phyloP scores from a whole-genome alignment of 2,797 vertebrate genomes.

The Tragelaphus oryx region DNA sequence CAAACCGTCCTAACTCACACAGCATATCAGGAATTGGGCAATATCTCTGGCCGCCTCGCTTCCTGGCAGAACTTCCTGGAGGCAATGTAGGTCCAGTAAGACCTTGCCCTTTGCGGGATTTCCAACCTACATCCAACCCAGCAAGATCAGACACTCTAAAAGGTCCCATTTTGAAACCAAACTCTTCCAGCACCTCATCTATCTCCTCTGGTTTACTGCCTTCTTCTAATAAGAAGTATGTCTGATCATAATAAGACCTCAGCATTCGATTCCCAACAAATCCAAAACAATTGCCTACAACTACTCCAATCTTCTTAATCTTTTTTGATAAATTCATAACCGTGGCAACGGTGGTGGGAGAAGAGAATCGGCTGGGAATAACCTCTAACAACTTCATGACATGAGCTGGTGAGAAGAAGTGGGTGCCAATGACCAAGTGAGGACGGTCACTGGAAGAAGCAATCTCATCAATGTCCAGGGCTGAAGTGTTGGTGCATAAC shows the following conservation, averaged over 20 bases:
- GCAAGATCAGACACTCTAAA: constrained; percentile 91
- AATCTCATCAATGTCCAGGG: constrained; percentile 88
- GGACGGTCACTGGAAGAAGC: constrained; percentile 84
- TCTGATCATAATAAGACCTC: constrained; percentile 82
- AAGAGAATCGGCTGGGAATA: constrained; percentile 85
- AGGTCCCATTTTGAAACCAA: constrained; percentile 91
- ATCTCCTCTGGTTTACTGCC: constrained; percentile 89
- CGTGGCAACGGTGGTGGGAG: constrained; percentile 86
- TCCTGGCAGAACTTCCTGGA: constrained; percentile 76
- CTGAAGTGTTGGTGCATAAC: constrained; percentile 92
- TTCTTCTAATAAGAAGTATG: constrained; percentile 91
- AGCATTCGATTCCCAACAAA: constrained; percentile 96
- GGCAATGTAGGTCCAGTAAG: constrained; percentile 76
- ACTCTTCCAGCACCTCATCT: constrained; percentile 89
- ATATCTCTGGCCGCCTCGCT: constrained; percentile 83
- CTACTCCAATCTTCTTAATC: constrained; percentile 89
- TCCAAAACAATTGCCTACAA: constrained; percentile 91
- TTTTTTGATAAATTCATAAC: constrained; percentile 88
- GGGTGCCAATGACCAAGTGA: constrained; percentile 90
- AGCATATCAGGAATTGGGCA: constrained; percentile 91
- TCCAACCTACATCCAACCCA: constrained; percentile 94
- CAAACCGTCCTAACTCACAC: constrained; percentile 88
- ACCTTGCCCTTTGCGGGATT: constrained; percentile 82
- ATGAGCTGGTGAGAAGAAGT: constrained; percentile 95
- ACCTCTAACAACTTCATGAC: constrained; percentile 94